Evolutionary conservation across 1,140 invertebrate genomes (phyloP), one percentile per base, ranked within the genome.

Genomic region (Thaumatotibia leucotreta): DNA sequence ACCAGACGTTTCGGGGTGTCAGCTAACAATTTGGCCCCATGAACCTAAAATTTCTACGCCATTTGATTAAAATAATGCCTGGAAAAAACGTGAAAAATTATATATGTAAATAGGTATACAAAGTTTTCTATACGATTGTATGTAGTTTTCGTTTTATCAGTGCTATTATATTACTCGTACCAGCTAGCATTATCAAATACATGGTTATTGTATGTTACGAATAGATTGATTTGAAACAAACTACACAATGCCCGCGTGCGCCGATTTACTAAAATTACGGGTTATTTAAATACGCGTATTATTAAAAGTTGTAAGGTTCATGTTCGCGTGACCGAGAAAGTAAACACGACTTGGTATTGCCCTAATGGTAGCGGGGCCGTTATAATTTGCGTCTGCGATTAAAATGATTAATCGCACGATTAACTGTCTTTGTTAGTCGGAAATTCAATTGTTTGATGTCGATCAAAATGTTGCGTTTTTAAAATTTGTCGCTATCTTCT

Each of bases 221-320:
- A 14, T 45, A 17, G n/a, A 45, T 45, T 45, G 39, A 45, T 45
- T 45, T 45, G 39, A 45, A 20, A 45, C 39, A 45, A 45, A 17
- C 14, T 20, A 20, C 5, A 45, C 39, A 20, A 45, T 45, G n/a
- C 4, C 17, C 39, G 39, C 39, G 39, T 45, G 39, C 39, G 20
- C 39, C 39, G 39, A 45, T 45, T 45, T 45, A 45, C 24, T 58
- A 31, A 58, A 54, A 58, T 58, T 27, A 27, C 52, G 20, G 52
- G 52, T 58, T 58, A 27, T 58, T 27, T 14, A 27, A 27, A 58
- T 14, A 27, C 39, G 39, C 39, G 23, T 58, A 27, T 58, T 58
- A 58, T 58, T 58, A 58, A 58, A 27, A 52, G 23, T 58, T 58
- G 23, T 58, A 58, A 58, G 52, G 52, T 31, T 58, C 22, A 54